These are phyloP conservation scores for Cathartes aura DNA, from an alignment of 2,113 vertebrate species.

Conservation along the genomic window DNA sequence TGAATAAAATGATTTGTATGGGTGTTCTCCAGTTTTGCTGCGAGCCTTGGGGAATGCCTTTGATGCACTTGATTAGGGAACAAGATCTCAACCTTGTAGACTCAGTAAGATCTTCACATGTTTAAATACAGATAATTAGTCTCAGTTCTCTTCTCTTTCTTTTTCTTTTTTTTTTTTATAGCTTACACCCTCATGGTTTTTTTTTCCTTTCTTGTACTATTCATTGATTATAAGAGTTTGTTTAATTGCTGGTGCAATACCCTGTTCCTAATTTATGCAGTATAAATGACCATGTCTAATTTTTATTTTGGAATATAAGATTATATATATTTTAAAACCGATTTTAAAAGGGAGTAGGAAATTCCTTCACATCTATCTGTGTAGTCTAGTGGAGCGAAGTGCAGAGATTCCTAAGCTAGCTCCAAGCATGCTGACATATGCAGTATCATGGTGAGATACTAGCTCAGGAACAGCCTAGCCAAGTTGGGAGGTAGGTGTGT, in stretches of 20 bases:
- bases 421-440: not conserved
- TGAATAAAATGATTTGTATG: slow-evolving; percentile 5
- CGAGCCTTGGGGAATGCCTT: slow-evolving; percentile 36
- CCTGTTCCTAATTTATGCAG: not conserved
- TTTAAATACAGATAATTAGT: slow-evolving; percentile 63
- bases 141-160: not conserved
- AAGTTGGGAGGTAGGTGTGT: not conserved
- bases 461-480: not conserved
- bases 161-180: not conserved
- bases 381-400: not conserved
- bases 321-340: not conserved
- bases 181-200: not conserved
- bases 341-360: not conserved
- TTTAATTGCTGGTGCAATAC: not conserved
- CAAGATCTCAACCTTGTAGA: slow-evolving; percentile 25
- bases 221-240: not conserved
- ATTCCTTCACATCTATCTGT: not conserved
- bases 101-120: slow-evolving; percentile 5
- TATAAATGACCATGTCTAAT: not conserved
- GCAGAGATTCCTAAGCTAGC: not conserved
- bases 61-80: slow-evolving; percentile 35
- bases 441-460: accelerated
- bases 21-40: slow-evolving; percentile 33
- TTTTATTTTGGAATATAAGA: not conserved
- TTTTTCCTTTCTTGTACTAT: not conserved